Base-by-base conservation (phyloP, 2,113 vertebrate species). In the Gambusia holbrooki region DNA sequence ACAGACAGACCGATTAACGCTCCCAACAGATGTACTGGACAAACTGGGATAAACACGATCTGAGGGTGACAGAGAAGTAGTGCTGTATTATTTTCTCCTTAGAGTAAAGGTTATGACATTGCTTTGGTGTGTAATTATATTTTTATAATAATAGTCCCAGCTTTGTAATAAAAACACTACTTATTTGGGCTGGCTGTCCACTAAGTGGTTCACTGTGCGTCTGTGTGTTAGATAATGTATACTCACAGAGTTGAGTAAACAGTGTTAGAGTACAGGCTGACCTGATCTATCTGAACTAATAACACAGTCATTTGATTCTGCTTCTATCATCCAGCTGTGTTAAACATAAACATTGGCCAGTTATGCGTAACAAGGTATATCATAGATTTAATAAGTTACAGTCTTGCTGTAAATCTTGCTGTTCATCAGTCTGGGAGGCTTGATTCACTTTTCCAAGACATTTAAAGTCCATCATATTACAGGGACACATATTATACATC, bases 141-240 rank as follows among this genome's bases (percentile, higher is more conserved):
- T 71, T 69, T 60, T 71, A 29, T 14, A 84, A 84, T 71, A 82
- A 29, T 14, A 84, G 67, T 79, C 82, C 62, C 76, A 61, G 63
- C 42, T 62, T 63, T 70, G 66, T 71, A 84, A 42, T 62, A 78
- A 80, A 84, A 67, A 69, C 40, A 71, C 64, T 62, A 40, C 62
- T 81, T 74, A 68, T 27, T 58, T 58, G 35, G 71, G 69, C 60
- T 40, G 14, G 40, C 7, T 86, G 60, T 63, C 70, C 60, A 9
- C 8, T 62, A 30, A 76, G 73, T 28, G 42, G 37, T 66, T 66
- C 68, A 40, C 65, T 63, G 42, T 63, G 13, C 4, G 40, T 42
- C 40, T 42, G 14, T 42, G 45, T 71, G 45, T 71, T 5, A 6
- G 60, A 28, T 65, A 78, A 42, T 62, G 30, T 48, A 51, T 48